Base-by-base conservation (phyloP, 1,140 invertebrate species). In the Adelges cooleyi region DNA sequence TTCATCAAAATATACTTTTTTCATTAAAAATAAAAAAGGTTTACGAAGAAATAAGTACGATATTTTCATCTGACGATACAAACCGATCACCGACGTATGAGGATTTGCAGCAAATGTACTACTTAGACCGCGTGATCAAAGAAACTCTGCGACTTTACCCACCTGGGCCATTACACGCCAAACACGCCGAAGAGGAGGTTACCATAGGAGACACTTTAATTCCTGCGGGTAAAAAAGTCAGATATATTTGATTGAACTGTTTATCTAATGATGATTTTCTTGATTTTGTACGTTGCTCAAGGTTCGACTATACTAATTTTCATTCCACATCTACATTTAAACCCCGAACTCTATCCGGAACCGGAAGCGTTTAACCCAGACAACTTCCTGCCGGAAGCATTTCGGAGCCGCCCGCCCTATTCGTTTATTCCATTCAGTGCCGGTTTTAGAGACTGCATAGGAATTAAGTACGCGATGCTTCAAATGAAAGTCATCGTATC, bases 311-410 rank as follows among this genome's bases (percentile, higher is more conserved):
- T 44, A 44, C n/a, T 44, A 44, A 44, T 44, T 17, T 11, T 5
- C 15, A 4, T 17, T 11, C 5, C n/a, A 3, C 3, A n/a, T 17
- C 15, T 44, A 17, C 40, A 44, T 11, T 8, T 3, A 17, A 44
- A n/a, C 15, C n/a, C 5, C 4, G 3, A 8, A n/a, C n/a, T 8
- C 40, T 44, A 44, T 17, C 3, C 5, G 4, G 40, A 44, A 4
- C 40, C 40, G 15, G 40, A 44, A n/a, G n/a, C 8, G 15, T 44
- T 44, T n/a, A 17, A 44, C 40, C 40, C 79, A 2, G 72, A 75
- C 18, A 71, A 68, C 42, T 82, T 81, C 62, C 86, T 86, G 72
- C 69, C 80, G 17, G 75, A 78, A 0, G 80, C 82, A 67, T 76
- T 79, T 66, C 49, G 68, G n/a, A 70, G 70, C 23, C 40, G 40